A percentile compares a stretch with the other conserved stretches of the same genome.
Evolutionary conservation across 2,113 vertebrate genomes (phyloP).

Genomic region (Odontesthes bonariensis): DNA sequence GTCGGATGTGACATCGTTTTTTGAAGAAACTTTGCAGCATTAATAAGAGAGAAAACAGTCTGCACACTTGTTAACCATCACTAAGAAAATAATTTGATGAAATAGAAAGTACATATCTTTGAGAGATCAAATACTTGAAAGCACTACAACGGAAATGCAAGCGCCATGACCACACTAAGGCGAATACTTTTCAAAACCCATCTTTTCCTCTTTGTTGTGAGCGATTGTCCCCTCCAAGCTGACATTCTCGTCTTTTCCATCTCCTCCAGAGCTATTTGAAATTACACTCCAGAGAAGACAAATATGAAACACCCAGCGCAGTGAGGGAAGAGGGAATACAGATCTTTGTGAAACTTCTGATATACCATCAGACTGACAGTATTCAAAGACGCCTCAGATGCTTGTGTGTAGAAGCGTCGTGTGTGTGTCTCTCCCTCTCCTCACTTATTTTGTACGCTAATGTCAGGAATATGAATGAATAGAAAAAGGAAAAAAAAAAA

Average conservation of each 20-base stretch:
- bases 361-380: not conserved
- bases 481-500: too few relatives aligned
- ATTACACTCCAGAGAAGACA: conserved; percentile 20
- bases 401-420: not conserved
- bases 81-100: conserved; percentile 13
- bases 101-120: conserved; percentile 15
- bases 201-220: conserved; percentile 16
- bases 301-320: conserved; percentile 12
- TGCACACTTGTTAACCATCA: not conserved
- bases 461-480: conserved; percentile 4
- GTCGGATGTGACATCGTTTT: not conserved
- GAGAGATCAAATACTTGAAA: conserved; percentile 13
- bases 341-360: conserved; percentile 10
- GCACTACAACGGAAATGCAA: not conserved
- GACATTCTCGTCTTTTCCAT: not conserved
- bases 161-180: conserved; percentile 25
- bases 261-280: conserved; percentile 24
- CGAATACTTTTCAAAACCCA: conserved; percentile 23
- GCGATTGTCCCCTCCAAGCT: conserved; percentile 37
- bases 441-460: not conserved
- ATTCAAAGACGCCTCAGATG: conserved; percentile 17
- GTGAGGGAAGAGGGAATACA: not conserved
- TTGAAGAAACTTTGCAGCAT: conserved; percentile 4
- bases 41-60: not conserved
- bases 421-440: not conserved